Conservation (phyloP, 2,113 vertebrate species). For the Labeo rohita region DNA sequence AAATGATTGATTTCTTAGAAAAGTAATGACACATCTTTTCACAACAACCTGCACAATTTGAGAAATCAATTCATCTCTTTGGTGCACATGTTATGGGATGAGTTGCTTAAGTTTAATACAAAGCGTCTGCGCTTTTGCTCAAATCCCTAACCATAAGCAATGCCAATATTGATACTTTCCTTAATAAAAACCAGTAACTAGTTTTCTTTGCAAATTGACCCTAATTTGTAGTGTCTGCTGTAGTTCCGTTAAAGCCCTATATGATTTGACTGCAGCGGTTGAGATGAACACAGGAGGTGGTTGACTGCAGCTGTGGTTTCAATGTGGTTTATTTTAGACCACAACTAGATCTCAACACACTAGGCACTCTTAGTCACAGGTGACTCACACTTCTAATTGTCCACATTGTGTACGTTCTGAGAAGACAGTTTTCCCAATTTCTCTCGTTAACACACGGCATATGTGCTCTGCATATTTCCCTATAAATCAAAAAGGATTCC, state of each 20-base stretch:
- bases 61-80: neutral
- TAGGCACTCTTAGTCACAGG: conserved; percentile 21
- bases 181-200: neutral
- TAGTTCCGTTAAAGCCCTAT: neutral
- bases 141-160: neutral
- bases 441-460: conserved; percentile 1
- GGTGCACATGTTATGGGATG: neutral
- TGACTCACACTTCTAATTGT: conserved; percentile 32
- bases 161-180: neutral
- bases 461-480: conserved; percentile 1
- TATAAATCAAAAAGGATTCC: neutral
- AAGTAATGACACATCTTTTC: neutral
- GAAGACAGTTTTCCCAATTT: neutral
- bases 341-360: conserved; percentile 11
- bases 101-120: neutral
- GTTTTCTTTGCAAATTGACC: conserved; percentile 29
- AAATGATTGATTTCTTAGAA: neutral
- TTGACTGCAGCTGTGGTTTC: conserved; percentile 15
- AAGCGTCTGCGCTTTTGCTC: neutral
- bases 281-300: conserved; percentile 8
- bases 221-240: neutral
- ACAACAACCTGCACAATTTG: neutral
- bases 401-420: neutral
- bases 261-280: neutral
- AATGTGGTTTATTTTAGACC: conserved; percentile 18